Evolutionary conservation across 1,140 invertebrate species (phyloP), one percentile per base, ranked within the genome.

Genomic region (Dryas iulia): DNA sequence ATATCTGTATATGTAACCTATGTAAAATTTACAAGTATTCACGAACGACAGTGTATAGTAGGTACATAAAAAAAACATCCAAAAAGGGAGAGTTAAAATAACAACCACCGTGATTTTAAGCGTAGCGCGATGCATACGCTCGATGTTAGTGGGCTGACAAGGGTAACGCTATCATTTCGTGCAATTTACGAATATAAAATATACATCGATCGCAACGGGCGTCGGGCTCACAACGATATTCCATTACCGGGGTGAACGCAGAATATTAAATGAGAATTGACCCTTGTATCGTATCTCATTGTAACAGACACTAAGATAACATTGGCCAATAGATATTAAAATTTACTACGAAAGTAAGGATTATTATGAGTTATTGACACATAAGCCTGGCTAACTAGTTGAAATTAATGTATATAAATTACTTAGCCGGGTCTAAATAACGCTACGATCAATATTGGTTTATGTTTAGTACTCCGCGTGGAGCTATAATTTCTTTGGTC

Each of bases 171-270:
- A 83, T 87, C 83, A 87, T 85, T 85, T 76, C 71, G 79, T 73
- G 78, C 85, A 84, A 87, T 89, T 87, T 87, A 78, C 84, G 72
- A 78, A 85, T 86, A 87, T 90, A 90, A 87, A 89, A 87, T 86
- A 89, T 85, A 84, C 79, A 88, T 86, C 79, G 80, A 88, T 86
- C 76, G 75, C 74, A 70, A 66, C 64, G 67, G 74, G 73, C 78
- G 76, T 71, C 77, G 71, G 68, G 65, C 71, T 82, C 87, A 87
- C 86, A 90, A 68, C 83, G 84, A 83, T 90, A 87, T 90, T 87
- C 86, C 88, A 90, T 90, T 90, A 90, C 78, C 60, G 75, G 76
- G 69, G 71, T 73, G 81, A 77, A 69, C 69, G 79, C 58, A 72
- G 82, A 85, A 87, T 85, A 84, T 84, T 67, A 82, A 84, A 88